Base-by-base conservation (phyloP, 2,888 invertebrate genomes). In the Orthonevra nobilis region DNA sequence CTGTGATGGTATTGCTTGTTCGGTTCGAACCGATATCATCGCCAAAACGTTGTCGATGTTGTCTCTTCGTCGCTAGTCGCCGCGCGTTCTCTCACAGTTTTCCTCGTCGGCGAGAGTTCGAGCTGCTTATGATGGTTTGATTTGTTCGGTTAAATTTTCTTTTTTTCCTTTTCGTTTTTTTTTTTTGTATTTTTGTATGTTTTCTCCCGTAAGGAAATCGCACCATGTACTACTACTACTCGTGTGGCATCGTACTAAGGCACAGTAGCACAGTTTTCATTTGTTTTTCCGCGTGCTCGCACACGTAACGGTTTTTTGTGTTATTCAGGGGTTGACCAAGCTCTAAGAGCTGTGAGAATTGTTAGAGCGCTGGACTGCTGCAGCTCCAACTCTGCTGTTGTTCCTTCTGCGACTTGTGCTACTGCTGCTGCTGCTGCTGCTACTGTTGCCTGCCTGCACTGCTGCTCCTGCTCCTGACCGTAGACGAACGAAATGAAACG, bases 221-320 rank as follows among this genome's bases (percentile, higher is more conserved):
- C 19, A 30, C 50, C 63, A 36, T 40, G 36, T 58, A 50, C 61
- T 63, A 63, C 68, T 50, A 74, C 68, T 58, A 69, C 63, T 81
- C 81, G 82, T 81, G 73, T 74, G 69, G 73, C 52, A 58, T 68
- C 61, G 58, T 69, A 54, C 74, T 69, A 63, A 70, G 73, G 73
- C 81, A 82, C 81, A 81, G 83, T 84, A 85, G 82, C 87, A 88
- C 87, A 89, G 89, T 89, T 89, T 89, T 85, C 88, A 86, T 88
- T 88, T 88, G 89, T 88, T 89, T 88, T 88, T 88, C 88, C 89
- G 89, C 88, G 88, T 88, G 89, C 86, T 88, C 88, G 87, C 89
- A 89, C 88, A 89, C 86, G 86, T 79, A 79, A 79, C 73, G 79
- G 73, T 82, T 82, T 81, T 81, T 81, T 74, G 81, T 70, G 54